A percentile compares a stretch with the other conserved stretches of the same genome.
phyloP scores from a whole-genome alignment of 2,797 vertebrate species.

The Ispidina lecontei region DNA sequence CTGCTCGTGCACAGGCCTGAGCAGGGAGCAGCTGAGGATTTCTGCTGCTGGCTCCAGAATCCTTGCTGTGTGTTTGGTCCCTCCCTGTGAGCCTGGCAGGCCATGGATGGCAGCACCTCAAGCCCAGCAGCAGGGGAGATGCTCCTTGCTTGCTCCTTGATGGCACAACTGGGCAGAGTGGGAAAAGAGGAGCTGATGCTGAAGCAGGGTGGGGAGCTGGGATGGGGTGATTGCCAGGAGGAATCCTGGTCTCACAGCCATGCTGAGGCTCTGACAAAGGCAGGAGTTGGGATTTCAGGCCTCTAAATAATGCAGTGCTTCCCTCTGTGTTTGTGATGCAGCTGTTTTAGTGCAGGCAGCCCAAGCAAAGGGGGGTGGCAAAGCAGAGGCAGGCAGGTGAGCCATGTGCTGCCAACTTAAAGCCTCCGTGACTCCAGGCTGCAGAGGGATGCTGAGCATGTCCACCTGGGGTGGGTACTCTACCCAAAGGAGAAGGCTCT shows the following conservation, averaged over 20 bases:
- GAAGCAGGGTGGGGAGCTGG: background rate
- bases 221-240: background rate
- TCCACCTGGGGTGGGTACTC: background rate
- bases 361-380: background rate
- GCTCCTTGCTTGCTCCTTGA: background rate
- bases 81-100: background rate
- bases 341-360: background rate
- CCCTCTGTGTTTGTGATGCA: background rate
- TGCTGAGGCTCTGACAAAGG: background rate
- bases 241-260: background rate
- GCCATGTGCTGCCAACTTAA: background rate
- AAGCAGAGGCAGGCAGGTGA: background rate
- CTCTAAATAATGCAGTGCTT: conserved; percentile 14
- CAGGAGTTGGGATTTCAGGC: background rate
- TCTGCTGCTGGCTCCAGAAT: background rate
- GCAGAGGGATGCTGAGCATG: background rate
- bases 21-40: background rate
- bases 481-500: background rate
- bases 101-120: fast-evolving
- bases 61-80: fast-evolving
- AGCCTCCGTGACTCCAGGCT: background rate
- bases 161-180: background rate
- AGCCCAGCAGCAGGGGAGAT: background rate
- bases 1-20: background rate
- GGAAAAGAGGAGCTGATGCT: background rate